phyloP scores from a whole-genome alignment of 2,888 invertebrate genomes.

The Drosophila bunnanda region DNA sequence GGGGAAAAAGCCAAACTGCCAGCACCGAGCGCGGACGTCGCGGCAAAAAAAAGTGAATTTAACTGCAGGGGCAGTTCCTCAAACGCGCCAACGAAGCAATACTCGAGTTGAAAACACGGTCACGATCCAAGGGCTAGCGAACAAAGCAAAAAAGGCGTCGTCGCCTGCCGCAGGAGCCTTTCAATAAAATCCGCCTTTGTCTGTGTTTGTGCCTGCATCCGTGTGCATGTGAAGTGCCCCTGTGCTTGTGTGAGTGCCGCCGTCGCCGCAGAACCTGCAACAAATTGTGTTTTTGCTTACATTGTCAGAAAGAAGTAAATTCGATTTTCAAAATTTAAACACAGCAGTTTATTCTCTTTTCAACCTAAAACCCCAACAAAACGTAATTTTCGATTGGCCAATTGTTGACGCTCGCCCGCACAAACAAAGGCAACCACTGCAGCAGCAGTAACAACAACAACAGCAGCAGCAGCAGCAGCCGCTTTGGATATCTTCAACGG shows the following conservation, averaged over 20 bases:
- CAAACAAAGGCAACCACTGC: conserved; percentile 18
- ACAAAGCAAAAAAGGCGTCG: conserved; percentile 42
- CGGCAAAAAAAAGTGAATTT: conserved; percentile 67
- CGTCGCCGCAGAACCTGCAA: conserved; percentile 38
- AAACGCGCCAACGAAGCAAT: neutral
- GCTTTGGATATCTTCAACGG: conserved; percentile 84
- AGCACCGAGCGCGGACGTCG: conserved; percentile 62
- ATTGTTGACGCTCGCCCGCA: conserved; percentile 50
- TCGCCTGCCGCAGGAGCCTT: conserved; percentile 62
- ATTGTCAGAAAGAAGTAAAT: conserved; percentile 58
- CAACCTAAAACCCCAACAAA: conserved; percentile 8
- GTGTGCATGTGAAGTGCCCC: conserved; percentile 56
- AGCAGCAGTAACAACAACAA: neutral
- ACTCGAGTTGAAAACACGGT: neutral
- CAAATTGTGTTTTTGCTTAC: conserved; percentile 67
- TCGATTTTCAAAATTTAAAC: conserved; percentile 44
- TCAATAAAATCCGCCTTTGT: conserved; percentile 74
- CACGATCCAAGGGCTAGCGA: conserved; percentile 9
- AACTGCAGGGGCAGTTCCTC: conserved; percentile 59
- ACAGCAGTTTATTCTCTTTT: conserved; percentile 56
- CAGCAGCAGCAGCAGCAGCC: conserved; percentile 35
- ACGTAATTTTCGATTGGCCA: conserved; percentile 25
- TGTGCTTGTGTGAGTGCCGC: conserved; percentile 53
- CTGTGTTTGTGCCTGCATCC: conserved; percentile 52
- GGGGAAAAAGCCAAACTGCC: too few species aligned